Evolutionary conservation across 1,140 invertebrate genomes (phyloP), one percentile per base, ranked within the genome.

Genomic region (Temnothorax curvispinosus): DNA sequence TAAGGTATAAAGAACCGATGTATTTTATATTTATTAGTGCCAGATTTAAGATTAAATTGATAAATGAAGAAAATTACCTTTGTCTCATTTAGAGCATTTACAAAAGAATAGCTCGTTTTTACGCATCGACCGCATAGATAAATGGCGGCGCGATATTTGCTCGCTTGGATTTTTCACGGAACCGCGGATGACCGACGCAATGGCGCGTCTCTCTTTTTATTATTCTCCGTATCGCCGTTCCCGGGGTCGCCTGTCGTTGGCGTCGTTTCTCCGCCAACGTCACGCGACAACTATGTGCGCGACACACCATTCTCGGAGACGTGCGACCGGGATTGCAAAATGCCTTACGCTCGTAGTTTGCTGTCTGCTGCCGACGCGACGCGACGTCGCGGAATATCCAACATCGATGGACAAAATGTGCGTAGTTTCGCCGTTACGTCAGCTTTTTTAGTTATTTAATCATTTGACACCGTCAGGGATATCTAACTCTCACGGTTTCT

Each of bases 251-350:
- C 56, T 50, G 58, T 67, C 78, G 71, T 67, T 84, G 27, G 62
- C 72, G 86, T 85, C 81, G 88, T 64, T 76, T 65, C 85, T 74
- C n/a, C 21, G 85, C 74, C 56, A 81, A 54, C 89, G 89, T 92
- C 89, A 88, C 78, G 87, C 87, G 80, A 91, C 84, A 90, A 90
- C 62, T 91, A 89, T 91, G 85, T 72, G 85, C 72, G 82, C 72
- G 82, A 71, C 74, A 27, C 77, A 85, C 86, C 81, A 78, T 77
- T 78, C 60, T 78, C 58, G n/a, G 85, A 80, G 78, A 80, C 64
- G 71, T 82, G 86, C 80, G 64, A 64, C 78, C 77, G 64, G 72
- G 71, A 89, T 91, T 89, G 82, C 88, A 86, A 89, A 89, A 89
- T 76, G 74, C 35, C 80, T 84, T 84, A 75, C 69, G 69, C 35